Evolutionary conservation across 2,888 invertebrate species (phyloP).

Genomic region (Neoaliturus tenellus): DNA sequence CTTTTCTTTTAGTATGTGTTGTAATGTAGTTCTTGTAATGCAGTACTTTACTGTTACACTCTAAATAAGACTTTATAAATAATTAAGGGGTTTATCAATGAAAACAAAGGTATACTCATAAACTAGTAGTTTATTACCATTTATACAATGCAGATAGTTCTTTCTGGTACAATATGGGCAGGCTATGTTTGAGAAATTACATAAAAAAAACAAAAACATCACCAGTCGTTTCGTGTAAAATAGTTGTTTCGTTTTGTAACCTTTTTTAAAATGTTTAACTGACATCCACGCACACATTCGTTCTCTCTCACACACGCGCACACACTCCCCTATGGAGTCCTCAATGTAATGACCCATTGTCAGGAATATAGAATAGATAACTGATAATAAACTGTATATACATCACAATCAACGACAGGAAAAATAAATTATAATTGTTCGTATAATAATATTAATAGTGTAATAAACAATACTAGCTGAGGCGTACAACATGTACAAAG

Average conservation of each 20-base stretch:
- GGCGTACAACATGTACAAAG: slow-evolving; percentile 22
- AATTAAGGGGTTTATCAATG: slow-evolving; percentile 3
- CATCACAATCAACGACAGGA: slow-evolving; percentile 36
- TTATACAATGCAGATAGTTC: slow-evolving; percentile 67
- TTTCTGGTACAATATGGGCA: slow-evolving; percentile 67
- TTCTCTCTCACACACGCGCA: slow-evolving; percentile 46
- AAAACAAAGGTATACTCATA: slow-evolving; percentile 66
- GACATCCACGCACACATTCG: slow-evolving; percentile 45
- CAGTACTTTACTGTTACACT: too few species aligned
- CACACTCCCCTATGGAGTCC: slow-evolving; percentile 11
- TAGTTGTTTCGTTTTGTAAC: slow-evolving; percentile 54
- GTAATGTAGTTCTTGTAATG: too few species aligned
- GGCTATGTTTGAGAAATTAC: slow-evolving; percentile 54
- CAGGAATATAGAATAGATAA: slow-evolving; percentile 25
- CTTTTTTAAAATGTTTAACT: slow-evolving; percentile 51
- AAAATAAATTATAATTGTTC: slow-evolving; percentile 46
- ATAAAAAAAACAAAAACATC: slow-evolving; percentile 51
- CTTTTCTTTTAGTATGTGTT: too few species aligned
- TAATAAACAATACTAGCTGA: slow-evolving; percentile 36
- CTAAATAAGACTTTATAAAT: too few species aligned
- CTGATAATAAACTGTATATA: slow-evolving; percentile 43
- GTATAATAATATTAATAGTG: slow-evolving; percentile 35
- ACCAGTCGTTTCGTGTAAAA: slow-evolving; percentile 54
- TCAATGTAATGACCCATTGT: slow-evolving; percentile 47
- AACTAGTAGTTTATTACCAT: slow-evolving; percentile 69